Percentiles rank a stretch among this genome's conserved stretches.
phyloP scores from a whole-genome alignment of 2,888 invertebrate genomes.

The Polydesmus complanatus region DNA sequence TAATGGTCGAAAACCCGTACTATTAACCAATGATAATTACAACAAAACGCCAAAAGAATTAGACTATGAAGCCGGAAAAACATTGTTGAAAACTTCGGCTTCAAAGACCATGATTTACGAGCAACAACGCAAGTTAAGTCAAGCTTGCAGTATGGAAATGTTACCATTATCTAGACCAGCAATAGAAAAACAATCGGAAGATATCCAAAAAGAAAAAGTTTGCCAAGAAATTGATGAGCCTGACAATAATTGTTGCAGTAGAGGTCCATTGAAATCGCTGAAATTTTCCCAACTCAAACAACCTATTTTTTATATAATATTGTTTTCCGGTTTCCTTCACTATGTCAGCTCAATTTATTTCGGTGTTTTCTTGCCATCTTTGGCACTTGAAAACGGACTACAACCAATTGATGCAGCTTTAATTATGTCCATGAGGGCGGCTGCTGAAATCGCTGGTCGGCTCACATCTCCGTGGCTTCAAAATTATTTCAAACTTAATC shows the following conservation, averaged over 20 bases:
- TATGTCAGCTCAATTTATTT: neutral
- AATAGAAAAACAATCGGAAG: neutral
- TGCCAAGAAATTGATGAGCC: neutral
- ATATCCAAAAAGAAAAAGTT: neutral
- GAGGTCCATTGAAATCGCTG: neutral
- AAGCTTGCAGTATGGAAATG: neutral
- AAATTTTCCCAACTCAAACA: neutral
- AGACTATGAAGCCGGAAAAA: neutral
- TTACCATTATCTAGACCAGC: neutral
- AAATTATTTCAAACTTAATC: constrained; percentile 52
- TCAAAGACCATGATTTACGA: neutral
- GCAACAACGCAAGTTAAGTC: neutral
- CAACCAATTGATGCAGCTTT: constrained; percentile 47
- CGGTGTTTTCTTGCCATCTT: constrained; percentile 51
- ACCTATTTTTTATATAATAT: neutral
- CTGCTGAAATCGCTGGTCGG: constrained; percentile 53
- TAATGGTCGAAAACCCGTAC: neutral
- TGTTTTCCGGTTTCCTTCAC: neutral
- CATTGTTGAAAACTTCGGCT: neutral
- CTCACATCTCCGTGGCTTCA: constrained; percentile 58
- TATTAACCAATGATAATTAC: neutral
- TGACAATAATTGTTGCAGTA: neutral
- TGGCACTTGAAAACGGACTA: constrained; percentile 49
- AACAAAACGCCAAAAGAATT: neutral
- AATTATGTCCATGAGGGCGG: constrained; percentile 58